phyloP scores from a whole-genome alignment of 2,888 invertebrate species.

The Keiferia lycopersicella region DNA sequence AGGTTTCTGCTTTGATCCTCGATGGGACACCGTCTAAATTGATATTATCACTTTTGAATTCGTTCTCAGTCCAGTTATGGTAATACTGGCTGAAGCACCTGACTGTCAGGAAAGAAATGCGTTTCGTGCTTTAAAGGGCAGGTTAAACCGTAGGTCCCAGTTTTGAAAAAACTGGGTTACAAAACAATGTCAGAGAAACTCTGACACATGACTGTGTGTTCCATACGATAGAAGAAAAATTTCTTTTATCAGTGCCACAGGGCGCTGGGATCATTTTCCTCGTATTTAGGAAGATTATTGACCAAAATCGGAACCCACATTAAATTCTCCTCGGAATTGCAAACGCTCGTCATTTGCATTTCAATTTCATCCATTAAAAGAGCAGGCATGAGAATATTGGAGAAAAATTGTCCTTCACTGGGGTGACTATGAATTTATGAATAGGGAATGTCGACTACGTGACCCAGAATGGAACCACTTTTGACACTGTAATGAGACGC shows the following conservation, averaged over 20 bases:
- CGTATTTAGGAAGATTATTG: conserved; percentile 16
- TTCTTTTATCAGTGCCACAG: neutral
- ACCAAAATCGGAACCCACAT: conserved; percentile 20
- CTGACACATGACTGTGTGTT: too few relatives aligned
- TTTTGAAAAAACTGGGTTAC: too few relatives aligned
- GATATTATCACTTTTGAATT: too few relatives aligned
- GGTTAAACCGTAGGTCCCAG: too few relatives aligned
- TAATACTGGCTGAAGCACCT: too few relatives aligned
- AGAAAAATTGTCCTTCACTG: conserved; percentile 51
- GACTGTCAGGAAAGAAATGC: too few relatives aligned
- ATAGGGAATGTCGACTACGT: conserved; percentile 47
- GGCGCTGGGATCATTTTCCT: conserved; percentile 15
- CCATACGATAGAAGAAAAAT: too few relatives aligned
- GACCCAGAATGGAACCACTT: conserved; percentile 41
- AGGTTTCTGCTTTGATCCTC: too few relatives aligned
- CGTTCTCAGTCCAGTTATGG: too few relatives aligned
- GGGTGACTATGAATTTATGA: conserved; percentile 53
- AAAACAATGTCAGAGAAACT: too few relatives aligned
- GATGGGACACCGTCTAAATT: too few relatives aligned
- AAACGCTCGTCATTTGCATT: conserved; percentile 47
- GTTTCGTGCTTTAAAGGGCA: too few relatives aligned
- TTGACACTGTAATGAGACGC: conserved; percentile 17
- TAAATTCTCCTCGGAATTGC: conserved; percentile 32
- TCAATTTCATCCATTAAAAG: conserved; percentile 53
- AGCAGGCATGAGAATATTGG: conserved; percentile 47